Base-by-base conservation (phyloP, 53 echinoderm and acorn worm genomes). In the Pentamera pediparva region DNA sequence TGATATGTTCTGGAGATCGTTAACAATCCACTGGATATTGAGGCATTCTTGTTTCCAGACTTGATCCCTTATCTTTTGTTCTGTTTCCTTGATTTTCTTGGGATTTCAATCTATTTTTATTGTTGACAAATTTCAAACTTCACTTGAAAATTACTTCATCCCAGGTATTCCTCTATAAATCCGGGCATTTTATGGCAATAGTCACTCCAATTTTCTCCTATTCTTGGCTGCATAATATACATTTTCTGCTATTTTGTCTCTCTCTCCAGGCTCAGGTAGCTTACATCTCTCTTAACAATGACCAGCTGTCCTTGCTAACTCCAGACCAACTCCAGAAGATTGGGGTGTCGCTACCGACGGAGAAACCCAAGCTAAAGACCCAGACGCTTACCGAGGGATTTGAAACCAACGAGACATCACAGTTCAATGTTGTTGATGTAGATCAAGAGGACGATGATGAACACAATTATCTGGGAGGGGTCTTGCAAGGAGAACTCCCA, bases 251-350 rank as follows among this genome's bases (percentile, higher is more conserved):
- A 41, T 41, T 41, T 41, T 41, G 43, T 41, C 15, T 63, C 25
- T 11, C 59, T 63, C 35, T 35, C n/a, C 45, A 67, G 67, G 11
- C 43, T 40, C 39, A 67, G 2, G 67, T 67, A 8, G 39, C 67
- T 4, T 67, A 26, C 43, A 67, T 67, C 30, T 8, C 63, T 19
- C 40, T 67, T 10, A 67, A 67, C 30, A 19, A 54, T 11, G 58
- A 57, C 58, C 67, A 67, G 29, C 25, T 67, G 2, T 67, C 89
- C 0, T 76, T 87, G 64, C 82, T 92, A 9, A 87, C 85, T 19
- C 77, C 78, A 19, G 92, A 76, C 34, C 92, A 92, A 60, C 61
- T 92, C 39, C 78, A 80, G 13, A 80, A 78, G 39, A 87, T 92
- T 4, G 92, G 81, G 54, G 75, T 77, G 21, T 77, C 86, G 13